Conservation (phyloP, 2,797 vertebrate genomes). For the Lagodon rhomboides region DNA sequence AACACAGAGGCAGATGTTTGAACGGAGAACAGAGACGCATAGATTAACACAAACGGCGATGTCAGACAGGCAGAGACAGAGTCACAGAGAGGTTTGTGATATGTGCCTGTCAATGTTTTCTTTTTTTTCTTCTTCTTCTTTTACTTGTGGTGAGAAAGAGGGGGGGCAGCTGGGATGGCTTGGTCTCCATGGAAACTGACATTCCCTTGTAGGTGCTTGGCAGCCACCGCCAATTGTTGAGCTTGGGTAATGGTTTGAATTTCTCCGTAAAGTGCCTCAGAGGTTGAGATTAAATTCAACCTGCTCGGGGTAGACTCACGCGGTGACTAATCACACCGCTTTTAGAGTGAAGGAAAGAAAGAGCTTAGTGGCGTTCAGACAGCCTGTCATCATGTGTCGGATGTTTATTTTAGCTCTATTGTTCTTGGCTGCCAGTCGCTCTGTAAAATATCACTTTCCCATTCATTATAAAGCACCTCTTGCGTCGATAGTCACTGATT, state of each 20-base stretch:
- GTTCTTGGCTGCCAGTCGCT: slow-evolving; percentile 12
- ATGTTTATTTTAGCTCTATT: slow-evolving; percentile 21
- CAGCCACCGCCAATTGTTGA: slow-evolving; percentile 78
- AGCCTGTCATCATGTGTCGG: slow-evolving; percentile 14
- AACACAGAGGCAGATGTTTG: slow-evolving; percentile 56
- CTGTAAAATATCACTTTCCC: slow-evolving; percentile 3
- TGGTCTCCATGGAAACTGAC: slow-evolving; percentile 86
- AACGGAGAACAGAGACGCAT: slow-evolving; percentile 39
- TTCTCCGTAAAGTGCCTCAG: slow-evolving; percentile 74
- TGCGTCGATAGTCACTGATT: neutral
- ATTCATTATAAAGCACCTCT: slow-evolving; percentile 5
- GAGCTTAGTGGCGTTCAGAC: slow-evolving; percentile 43
- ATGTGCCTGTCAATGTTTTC: slow-evolving; percentile 49
- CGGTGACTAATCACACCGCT: slow-evolving; percentile 53
- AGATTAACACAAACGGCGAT: slow-evolving; percentile 45
- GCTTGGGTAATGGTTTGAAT: slow-evolving; percentile 76
- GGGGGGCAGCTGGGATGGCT: slow-evolving; percentile 57
- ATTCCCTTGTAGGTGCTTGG: slow-evolving; percentile 78
- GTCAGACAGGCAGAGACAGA: slow-evolving; percentile 37
- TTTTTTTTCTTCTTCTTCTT: slow-evolving; percentile 5
- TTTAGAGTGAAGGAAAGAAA: slow-evolving; percentile 38
- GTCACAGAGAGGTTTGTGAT: slow-evolving; percentile 46
- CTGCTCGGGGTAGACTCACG: slow-evolving; percentile 45
- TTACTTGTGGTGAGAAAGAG: slow-evolving; percentile 23
- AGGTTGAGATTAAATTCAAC: slow-evolving; percentile 71